Evolutionary conservation across 2,113 vertebrate species (phyloP).

Genomic region (Clinocottus analis): DNA sequence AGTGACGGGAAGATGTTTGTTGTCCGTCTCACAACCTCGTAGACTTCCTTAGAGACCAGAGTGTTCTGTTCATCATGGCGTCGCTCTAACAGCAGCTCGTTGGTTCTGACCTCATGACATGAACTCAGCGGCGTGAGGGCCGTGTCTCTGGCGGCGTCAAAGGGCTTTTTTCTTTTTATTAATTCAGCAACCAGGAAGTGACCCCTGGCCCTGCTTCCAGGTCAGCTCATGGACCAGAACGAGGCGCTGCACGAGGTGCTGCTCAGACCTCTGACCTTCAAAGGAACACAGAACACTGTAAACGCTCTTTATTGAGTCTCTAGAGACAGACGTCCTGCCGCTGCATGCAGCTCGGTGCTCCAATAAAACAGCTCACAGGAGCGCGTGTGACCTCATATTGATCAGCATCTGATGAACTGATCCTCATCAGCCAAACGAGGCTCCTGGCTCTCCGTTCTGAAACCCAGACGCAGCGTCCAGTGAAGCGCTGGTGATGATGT

Average conservation of each 20-base stretch:
- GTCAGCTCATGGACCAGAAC: neutral
- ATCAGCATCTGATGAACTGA: neutral
- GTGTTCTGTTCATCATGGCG: too few relatives aligned
- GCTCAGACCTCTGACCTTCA: slow-evolving; percentile 19
- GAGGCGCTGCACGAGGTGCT: neutral
- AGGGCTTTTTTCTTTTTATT: neutral
- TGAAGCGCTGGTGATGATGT: neutral
- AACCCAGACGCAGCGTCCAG: neutral
- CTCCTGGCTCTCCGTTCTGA: neutral
- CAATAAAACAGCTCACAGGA: neutral
- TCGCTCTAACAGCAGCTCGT: too few relatives aligned
- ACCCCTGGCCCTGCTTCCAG: neutral
- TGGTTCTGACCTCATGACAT: too few relatives aligned
- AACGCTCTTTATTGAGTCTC: slow-evolving; percentile 1
- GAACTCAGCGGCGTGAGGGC: too few relatives aligned
- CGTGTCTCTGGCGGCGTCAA: neutral
- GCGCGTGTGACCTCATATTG: too few relatives aligned
- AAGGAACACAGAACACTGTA: neutral
- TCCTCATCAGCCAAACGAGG: neutral
- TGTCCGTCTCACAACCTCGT: too few relatives aligned
- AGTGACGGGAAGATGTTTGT: too few relatives aligned
- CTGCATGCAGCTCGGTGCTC: neutral
- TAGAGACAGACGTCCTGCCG: neutral
- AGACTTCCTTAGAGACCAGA: too few relatives aligned
- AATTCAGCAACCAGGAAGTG: slow-evolving; percentile 24